phyloP scores from a whole-genome alignment of 1,140 invertebrate genomes.

The Micrasema longulum region DNA sequence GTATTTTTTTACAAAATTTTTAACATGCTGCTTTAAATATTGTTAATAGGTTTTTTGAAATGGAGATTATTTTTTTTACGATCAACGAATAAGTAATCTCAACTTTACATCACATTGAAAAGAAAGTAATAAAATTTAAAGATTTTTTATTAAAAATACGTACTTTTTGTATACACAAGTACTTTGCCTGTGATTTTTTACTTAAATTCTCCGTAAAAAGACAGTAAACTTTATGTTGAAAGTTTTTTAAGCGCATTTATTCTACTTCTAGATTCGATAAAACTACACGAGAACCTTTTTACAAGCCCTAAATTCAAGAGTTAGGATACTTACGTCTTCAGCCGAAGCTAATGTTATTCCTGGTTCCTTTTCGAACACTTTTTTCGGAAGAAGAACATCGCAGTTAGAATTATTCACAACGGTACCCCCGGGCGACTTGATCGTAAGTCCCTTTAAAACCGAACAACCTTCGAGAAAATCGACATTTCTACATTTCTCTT shows the following conservation, averaged over 20 bases:
- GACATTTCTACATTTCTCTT: constrained; percentile 16
- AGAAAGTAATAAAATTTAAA: too few relatives aligned
- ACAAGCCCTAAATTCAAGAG: too few relatives aligned
- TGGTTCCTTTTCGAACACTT: constrained; percentile 63
- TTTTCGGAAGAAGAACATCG: constrained; percentile 63
- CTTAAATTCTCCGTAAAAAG: neutral
- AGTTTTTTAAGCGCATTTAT: too few relatives aligned
- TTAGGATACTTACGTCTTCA: constrained; percentile 58
- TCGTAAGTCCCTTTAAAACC: constrained; percentile 60
- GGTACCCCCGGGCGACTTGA: constrained; percentile 62
- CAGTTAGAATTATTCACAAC: constrained; percentile 65
- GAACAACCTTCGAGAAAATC: constrained; percentile 55
- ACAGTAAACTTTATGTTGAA: too few relatives aligned
- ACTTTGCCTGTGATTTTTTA: neutral
- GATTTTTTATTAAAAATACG: neutral
- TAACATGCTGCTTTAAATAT: too few relatives aligned
- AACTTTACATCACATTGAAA: too few relatives aligned
- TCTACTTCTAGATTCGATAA: neutral
- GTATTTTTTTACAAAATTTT: too few relatives aligned
- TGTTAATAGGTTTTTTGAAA: too few relatives aligned
- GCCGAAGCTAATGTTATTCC: constrained; percentile 60
- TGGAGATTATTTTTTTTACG: too few relatives aligned
- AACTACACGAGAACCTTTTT: constrained; percentile 1
- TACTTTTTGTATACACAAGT: neutral
- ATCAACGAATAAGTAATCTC: too few relatives aligned